Conservation (phyloP, 2,797 vertebrate species). For the Mus spretus region DNA sequence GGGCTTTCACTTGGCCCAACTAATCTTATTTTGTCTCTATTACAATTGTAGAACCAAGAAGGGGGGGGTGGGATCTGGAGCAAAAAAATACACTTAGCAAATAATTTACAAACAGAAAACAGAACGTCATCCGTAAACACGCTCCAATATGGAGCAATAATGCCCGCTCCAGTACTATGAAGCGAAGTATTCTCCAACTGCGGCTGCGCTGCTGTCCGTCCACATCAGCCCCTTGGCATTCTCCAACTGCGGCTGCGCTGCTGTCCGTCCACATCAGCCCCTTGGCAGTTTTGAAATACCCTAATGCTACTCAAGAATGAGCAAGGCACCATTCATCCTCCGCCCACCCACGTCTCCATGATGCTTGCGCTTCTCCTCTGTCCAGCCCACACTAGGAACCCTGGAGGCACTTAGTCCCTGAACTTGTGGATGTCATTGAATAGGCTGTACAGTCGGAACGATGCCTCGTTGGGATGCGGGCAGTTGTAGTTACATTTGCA, state of each 20-base stretch:
- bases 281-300: constrained; percentile 87
- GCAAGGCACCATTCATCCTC: constrained; percentile 87
- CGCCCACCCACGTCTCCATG: constrained; percentile 82
- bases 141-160: constrained; percentile 99
- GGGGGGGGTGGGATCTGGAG: constrained; percentile 49
- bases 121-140: constrained; percentile 89
- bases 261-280: constrained; percentile 94
- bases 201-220: constrained; percentile 91
- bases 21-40: constrained; percentile 73
- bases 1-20: constrained; percentile 68
- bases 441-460: constrained; percentile 97
- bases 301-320: constrained; percentile 86
- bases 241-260: constrained; percentile 87
- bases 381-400: constrained; percentile 70
- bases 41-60: constrained; percentile 81
- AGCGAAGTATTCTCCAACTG: constrained; percentile 92
- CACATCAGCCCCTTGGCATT: constrained; percentile 90
- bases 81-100: constrained; percentile 84
- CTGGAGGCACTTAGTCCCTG: constrained; percentile 92
- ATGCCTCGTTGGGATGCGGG: constrained; percentile 93
- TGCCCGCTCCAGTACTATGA: constrained; percentile 97
- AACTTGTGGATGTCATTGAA: constrained; percentile 99
- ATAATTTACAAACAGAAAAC: constrained; percentile 93
- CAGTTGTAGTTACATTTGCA: constrained; percentile 99
- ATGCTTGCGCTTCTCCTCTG: constrained; percentile 71